Evolutionary conservation across 2,113 vertebrate genomes (phyloP).

Genomic region (Stomatorhinus ivindoensis): DNA sequence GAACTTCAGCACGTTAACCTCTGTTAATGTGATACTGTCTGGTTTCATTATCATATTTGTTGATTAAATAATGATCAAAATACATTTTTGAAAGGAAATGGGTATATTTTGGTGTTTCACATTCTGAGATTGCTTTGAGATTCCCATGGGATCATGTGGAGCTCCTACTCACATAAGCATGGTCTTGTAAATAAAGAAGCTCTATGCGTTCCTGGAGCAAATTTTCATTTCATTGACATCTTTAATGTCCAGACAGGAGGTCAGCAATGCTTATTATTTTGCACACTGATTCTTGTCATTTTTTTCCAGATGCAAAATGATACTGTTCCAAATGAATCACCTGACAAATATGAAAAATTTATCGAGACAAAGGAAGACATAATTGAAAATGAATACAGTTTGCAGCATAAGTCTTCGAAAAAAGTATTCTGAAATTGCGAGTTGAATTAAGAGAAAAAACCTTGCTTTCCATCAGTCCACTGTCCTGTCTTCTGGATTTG

Average conservation of each 20-base stretch:
- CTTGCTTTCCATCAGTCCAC: not conserved
- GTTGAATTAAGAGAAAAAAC: not conserved
- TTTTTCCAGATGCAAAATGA: not conserved
- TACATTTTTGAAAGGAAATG: not conserved
- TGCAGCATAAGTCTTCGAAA: not conserved
- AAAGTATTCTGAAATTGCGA: not conserved
- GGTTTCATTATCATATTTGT: slow-evolving; percentile 26
- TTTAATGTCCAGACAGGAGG: not conserved
- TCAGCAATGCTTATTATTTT: not conserved
- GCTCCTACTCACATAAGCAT: not conserved
- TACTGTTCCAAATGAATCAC: not conserved
- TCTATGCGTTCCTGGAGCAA: not conserved
- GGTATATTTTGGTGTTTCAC: not conserved
- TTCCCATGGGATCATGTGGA: not conserved
- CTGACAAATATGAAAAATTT: not conserved
- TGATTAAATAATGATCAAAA: slow-evolving; percentile 29
- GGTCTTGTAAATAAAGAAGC: not conserved
- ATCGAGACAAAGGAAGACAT: not conserved
- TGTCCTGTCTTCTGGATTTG: not conserved
- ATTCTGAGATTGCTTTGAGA: not conserved
- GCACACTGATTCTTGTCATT: not conserved
- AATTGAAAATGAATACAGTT: not conserved
- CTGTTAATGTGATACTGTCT: slow-evolving; percentile 15
- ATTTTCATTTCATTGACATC: not conserved
- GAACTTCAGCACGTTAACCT: slow-evolving; percentile 17